A percentile compares a stretch with the other conserved stretches of the same genome.
These are phyloP conservation scores for Latrodectus geometricus DNA, from an alignment of 1,140 invertebrate genomes.

Conservation along the genomic window DNA sequence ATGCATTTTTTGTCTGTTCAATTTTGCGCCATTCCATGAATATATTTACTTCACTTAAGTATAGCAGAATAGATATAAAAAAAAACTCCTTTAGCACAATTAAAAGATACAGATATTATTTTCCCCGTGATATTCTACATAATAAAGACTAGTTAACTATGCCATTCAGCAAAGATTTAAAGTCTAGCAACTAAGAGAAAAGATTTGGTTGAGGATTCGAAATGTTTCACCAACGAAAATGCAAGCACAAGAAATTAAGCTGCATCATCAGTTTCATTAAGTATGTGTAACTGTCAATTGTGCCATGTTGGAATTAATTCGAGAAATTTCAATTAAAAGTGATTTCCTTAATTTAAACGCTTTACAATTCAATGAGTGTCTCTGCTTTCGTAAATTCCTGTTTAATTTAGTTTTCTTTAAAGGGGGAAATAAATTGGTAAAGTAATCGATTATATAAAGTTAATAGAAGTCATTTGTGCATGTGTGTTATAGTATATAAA, in stretches of 20 bases:
- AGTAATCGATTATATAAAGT: too few relatives aligned
- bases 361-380: neutral
- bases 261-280: neutral
- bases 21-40: too few relatives aligned
- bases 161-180: neutral
- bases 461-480: too few relatives aligned
- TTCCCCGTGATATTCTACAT: neutral
- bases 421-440: too few relatives aligned
- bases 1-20: too few relatives aligned
- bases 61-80: neutral
- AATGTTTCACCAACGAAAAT: neutral
- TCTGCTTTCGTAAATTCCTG: neutral
- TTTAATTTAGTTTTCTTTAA: too few relatives aligned
- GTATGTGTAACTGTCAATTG: neutral
- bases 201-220: neutral
- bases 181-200: neutral
- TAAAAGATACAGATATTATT: neutral
- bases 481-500: too few relatives aligned
- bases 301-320: neutral
- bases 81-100: neutral
- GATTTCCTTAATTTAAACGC: neutral
- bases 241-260: neutral
- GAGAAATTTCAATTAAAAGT: neutral
- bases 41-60: too few relatives aligned
- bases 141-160: neutral